Percentiles rank a stretch among this genome's conserved stretches.
Evolutionary conservation across 2,888 invertebrate species (phyloP).

Genomic region (Leptopilina drosophilae): DNA sequence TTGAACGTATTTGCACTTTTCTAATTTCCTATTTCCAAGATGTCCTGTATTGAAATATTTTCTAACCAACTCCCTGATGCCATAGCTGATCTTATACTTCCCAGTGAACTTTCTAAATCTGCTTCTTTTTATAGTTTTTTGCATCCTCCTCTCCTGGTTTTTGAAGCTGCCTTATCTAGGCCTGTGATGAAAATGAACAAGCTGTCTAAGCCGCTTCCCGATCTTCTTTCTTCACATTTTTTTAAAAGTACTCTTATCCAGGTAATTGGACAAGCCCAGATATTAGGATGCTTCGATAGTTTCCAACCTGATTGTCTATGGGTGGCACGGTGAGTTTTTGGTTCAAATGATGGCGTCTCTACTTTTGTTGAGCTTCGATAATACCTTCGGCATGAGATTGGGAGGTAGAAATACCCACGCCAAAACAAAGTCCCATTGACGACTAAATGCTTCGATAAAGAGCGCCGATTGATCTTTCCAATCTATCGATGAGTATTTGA

Average conservation of each 20-base stretch:
- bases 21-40: conserved; percentile 54
- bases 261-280: conserved; percentile 51
- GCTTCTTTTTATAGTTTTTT: conserved; percentile 52
- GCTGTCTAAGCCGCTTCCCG: conserved; percentile 29
- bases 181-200: conserved; percentile 48
- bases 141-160: conserved; percentile 53
- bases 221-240: conserved; percentile 50
- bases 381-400: conserved; percentile 43
- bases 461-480: conserved; percentile 27
- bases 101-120: conserved; percentile 50
- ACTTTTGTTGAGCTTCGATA: conserved; percentile 37
- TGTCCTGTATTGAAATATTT: conserved; percentile 50
- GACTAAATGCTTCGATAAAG: conserved; percentile 45
- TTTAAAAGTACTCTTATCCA: conserved; percentile 49
- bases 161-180: conserved; percentile 46
- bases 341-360: conserved; percentile 53
- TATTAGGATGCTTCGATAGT: background rate
- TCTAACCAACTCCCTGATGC: conserved; percentile 55
- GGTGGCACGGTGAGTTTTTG: conserved; percentile 53
- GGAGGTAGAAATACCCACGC: conserved; percentile 45
- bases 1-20: conserved; percentile 53
- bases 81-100: conserved; percentile 55
- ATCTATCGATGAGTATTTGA: conserved; percentile 42
- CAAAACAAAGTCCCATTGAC: conserved; percentile 24
- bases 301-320: conserved; percentile 35